Conservation (phyloP, 2,113 vertebrate genomes). For the Holacanthus passer region DNA sequence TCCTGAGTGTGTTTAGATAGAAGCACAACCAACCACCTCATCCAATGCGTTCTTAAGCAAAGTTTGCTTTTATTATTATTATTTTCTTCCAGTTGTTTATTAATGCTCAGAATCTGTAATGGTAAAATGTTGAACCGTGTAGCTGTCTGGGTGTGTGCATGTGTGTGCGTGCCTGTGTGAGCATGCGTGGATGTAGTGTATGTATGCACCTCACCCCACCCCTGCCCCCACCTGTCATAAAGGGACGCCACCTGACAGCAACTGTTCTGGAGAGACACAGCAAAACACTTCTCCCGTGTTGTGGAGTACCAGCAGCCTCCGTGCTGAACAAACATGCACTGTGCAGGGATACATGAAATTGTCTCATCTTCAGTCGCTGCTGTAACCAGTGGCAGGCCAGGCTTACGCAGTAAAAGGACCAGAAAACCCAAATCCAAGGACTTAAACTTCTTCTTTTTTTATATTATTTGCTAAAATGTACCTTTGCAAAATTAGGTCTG, state of each 20-base stretch:
- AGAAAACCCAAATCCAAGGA: conserved; percentile 25
- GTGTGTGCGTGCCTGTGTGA: conserved; percentile 37
- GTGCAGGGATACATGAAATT: conserved; percentile 45
- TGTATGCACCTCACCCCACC: conserved; percentile 42
- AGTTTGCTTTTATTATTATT: conserved; percentile 39
- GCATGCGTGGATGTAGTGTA: conserved; percentile 57
- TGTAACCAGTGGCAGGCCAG: conserved; percentile 5
- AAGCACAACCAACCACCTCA: conserved; percentile 82
- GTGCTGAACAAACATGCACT: conserved; percentile 53
- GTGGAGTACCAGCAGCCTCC: conserved; percentile 31
- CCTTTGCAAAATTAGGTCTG: conserved; percentile 22
- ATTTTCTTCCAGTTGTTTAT: conserved; percentile 45
- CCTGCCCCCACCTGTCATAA: conserved; percentile 31
- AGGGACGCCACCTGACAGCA: conserved; percentile 46
- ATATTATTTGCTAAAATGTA: conserved; percentile 11
- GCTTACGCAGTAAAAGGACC: conserved; percentile 12
- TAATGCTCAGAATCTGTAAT: conserved; percentile 61
- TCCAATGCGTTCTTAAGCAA: conserved; percentile 61
- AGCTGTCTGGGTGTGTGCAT: conserved; percentile 46
- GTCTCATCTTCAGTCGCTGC: conserved; percentile 29
- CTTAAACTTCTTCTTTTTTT: background rate
- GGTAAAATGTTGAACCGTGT: conserved; percentile 57
- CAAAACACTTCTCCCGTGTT: conserved; percentile 3
- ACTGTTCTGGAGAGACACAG: conserved; percentile 20
- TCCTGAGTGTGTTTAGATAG: conserved; percentile 66